phyloP scores from a whole-genome alignment of 2,113 vertebrate species.

The Pelobates fuscus region DNA sequence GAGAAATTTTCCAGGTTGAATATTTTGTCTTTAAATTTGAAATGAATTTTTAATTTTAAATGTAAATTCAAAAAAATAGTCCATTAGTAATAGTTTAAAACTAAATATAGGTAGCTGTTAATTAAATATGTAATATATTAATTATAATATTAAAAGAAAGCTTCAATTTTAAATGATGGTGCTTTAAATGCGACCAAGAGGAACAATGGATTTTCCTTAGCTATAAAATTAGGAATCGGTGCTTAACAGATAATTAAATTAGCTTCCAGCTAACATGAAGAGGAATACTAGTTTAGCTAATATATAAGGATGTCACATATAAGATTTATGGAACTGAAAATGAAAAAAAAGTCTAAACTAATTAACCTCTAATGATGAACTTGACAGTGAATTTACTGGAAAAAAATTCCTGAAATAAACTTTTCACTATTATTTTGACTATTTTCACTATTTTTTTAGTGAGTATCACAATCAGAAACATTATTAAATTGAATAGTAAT shows the following conservation, averaged over 20 bases:
- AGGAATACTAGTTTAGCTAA: conserved; percentile 47
- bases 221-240: conserved; percentile 60
- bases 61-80: too few relatives aligned
- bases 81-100: too few relatives aligned
- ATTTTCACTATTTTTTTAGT: too few relatives aligned
- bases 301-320: conserved; percentile 56
- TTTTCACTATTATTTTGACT: too few relatives aligned
- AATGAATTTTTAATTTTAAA: too few relatives aligned
- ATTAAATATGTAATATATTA: too few relatives aligned
- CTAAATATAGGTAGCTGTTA: too few relatives aligned
- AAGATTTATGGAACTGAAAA: conserved; percentile 53
- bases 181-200: conserved; percentile 54
- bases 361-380: conserved; percentile 58
- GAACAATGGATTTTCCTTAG: conserved; percentile 59
- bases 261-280: conserved; percentile 53
- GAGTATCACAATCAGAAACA: too few relatives aligned
- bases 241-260: conserved; percentile 60
- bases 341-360: conserved; percentile 53
- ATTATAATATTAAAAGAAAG: too few relatives aligned
- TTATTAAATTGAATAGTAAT: too few relatives aligned
- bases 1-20: too few relatives aligned
- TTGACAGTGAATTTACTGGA: conserved; percentile 29
- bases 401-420: neutral
- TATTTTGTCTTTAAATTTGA: too few relatives aligned
- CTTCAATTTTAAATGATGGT: conserved; percentile 51